phyloP scores from a whole-genome alignment of 2,113 vertebrate species.

The Ellobius talpinus region DNA sequence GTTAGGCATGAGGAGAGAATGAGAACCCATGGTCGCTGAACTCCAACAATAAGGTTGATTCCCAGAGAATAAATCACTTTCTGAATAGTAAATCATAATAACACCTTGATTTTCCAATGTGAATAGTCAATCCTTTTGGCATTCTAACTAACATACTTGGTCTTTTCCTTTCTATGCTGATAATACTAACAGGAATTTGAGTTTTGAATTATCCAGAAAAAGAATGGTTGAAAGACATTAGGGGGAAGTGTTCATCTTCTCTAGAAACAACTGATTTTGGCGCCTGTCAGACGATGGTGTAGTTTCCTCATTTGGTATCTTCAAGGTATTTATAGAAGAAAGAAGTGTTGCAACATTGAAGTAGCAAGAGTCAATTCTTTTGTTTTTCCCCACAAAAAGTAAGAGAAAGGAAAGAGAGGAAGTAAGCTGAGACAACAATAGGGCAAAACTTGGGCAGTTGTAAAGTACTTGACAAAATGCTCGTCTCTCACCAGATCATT shows the following conservation, averaged over 20 bases:
- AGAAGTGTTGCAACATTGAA: not conserved
- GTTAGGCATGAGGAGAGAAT: not conserved
- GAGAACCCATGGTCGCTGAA: not conserved
- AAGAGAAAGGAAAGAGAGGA: not conserved
- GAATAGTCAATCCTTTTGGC: not conserved
- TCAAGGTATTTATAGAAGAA: not conserved
- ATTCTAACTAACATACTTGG: not conserved
- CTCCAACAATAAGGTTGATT: not conserved
- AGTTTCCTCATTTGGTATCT: not conserved
- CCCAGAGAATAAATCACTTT: not conserved
- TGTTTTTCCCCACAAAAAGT: not conserved
- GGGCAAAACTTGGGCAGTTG: not conserved
- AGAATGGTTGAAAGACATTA: not conserved
- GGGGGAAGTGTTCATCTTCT: not conserved
- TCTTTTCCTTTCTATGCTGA: not conserved
- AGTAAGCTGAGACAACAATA: not conserved
- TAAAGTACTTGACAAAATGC: slow-evolving; percentile 43
- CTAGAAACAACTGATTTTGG: not conserved
- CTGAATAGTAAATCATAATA: not conserved
- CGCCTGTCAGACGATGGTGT: not conserved
- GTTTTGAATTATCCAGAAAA: not conserved
- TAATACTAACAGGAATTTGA: not conserved
- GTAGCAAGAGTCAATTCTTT: not conserved
- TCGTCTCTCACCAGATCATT: not conserved
- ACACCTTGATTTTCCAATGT: not conserved